phyloP scores from a whole-genome alignment of 2,797 vertebrate genomes.

The Hoplostethus mediterraneus region DNA sequence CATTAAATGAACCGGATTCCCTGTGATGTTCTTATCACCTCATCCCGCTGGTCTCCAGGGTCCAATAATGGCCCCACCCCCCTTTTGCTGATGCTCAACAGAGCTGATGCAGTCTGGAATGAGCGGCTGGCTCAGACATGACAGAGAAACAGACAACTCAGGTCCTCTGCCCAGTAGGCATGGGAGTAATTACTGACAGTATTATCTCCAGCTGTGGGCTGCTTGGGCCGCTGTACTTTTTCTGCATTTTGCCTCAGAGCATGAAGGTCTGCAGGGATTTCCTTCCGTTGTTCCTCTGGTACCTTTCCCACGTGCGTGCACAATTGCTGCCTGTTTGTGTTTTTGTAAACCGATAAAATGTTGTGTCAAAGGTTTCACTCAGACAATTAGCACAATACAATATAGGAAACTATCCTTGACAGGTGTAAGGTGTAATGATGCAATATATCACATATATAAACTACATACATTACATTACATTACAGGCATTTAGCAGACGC shows the following conservation, averaged over 20 bases:
- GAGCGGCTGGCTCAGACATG: slow-evolving; percentile 77
- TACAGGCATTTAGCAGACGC: no score
- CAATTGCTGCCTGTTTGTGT: slow-evolving; percentile 33
- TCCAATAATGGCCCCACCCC: slow-evolving; percentile 68
- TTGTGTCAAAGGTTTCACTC: neutral
- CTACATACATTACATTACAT: no score
- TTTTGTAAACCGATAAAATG: slow-evolving; percentile 8
- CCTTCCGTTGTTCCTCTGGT: slow-evolving; percentile 48
- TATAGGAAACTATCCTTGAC: neutral
- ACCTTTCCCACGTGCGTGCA: slow-evolving; percentile 63
- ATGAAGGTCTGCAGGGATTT: slow-evolving; percentile 61
- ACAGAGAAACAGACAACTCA: slow-evolving; percentile 73
- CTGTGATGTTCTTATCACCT: slow-evolving; percentile 76
- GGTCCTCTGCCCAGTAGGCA: slow-evolving; percentile 76
- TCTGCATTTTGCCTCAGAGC: slow-evolving; percentile 49
- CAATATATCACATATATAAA: no score
- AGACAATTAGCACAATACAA: neutral
- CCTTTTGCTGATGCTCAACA: slow-evolving; percentile 66
- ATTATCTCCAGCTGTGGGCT: slow-evolving; percentile 79
- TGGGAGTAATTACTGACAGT: slow-evolving; percentile 80
- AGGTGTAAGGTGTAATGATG: neutral
- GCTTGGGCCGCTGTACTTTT: slow-evolving; percentile 54
- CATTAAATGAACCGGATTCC: slow-evolving; percentile 68
- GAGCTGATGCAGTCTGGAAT: slow-evolving; percentile 66
- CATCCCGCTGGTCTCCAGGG: slow-evolving; percentile 73